Evolutionary conservation across 2,888 invertebrate genomes (phyloP), one percentile per base, ranked within the genome.

Genomic region (Ectropis crepuscularia): DNA sequence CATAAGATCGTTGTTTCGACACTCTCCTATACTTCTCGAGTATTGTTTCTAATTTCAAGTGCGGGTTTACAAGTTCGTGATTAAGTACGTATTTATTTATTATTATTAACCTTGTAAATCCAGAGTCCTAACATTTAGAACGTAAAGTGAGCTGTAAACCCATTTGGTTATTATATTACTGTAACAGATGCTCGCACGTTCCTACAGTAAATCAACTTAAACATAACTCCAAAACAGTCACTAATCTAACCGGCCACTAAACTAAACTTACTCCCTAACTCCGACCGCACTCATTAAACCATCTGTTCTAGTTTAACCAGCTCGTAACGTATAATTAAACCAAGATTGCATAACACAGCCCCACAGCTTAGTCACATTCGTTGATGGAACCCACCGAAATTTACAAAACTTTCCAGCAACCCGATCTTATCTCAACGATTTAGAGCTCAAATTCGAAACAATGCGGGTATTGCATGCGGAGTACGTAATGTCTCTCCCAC

Each of bases 281-380:
- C 62, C 57, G 62, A 58, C 63, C 64, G 58, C 62, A 60, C 51
- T 63, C 63, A 67, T 70, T 69, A 67, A 65, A 64, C 64, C 67
- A 68, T 68, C 67, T 60, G 65, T 49, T 62, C 72, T 65, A 72
- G 69, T 70, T 70, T 68, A 67, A 69, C 62, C 66, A 68, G 65
- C 67, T 65, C 69, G 68, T 72, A 67, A 69, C 68, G 66, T 67
- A 65, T 60, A 69, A 72, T 70, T 65, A 68, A 70, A 70, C 67
- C 69, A 53, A 53, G 53, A 67, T 72, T 72, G 68, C 70, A 72
- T 72, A 70, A 69, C 64, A 54, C 48, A 55, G 62, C 64, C 69
- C 65, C 65, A 67, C 59, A 66, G 55, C 51, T 67, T 63, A 61
- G 59, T 59, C 62, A 68, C 62, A 61, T 65, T 65, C 53, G 60